Conservation (phyloP, 2,888 invertebrate genomes). For the Eucriotettix oculatus region DNA sequence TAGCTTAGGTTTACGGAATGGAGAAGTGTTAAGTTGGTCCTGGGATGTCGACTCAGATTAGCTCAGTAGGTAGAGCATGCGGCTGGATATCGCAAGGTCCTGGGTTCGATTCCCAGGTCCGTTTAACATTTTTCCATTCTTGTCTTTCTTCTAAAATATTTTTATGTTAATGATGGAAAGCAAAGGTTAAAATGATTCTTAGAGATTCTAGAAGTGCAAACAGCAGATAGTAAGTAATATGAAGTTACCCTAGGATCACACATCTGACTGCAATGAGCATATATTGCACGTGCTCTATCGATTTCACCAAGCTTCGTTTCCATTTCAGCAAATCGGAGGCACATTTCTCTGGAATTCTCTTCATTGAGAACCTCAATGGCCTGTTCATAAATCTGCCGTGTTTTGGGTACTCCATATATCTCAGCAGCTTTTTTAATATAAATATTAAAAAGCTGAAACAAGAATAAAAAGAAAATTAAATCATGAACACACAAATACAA, state of each 20-base stretch:
- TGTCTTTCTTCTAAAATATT: no score
- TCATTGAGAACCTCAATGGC: slow-evolving; percentile 89
- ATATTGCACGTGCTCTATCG: slow-evolving; percentile 91
- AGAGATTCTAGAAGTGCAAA: no score
- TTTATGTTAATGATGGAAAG: no score
- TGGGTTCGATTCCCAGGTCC: no score
- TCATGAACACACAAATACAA: not conserved
- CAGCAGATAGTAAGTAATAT: no score
- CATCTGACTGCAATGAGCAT: slow-evolving; percentile 96
- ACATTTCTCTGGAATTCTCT: slow-evolving; percentile 87
- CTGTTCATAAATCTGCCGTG: slow-evolving; percentile 93
- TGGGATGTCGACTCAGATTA: no score
- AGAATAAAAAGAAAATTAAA: not conserved
- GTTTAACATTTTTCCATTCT: no score
- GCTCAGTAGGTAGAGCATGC: no score
- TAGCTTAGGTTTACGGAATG: no score
- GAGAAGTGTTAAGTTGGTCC: no score
- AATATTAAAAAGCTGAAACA: slow-evolving; percentile 77
- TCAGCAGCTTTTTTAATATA: slow-evolving; percentile 97
- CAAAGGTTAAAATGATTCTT: no score
- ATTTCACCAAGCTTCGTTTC: slow-evolving; percentile 97
- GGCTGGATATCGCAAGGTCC: no score
- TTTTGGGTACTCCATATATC: slow-evolving; percentile 93
- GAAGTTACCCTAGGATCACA: slow-evolving; percentile 83
- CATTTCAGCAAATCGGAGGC: slow-evolving; percentile 90